Evolutionary conservation across 1,140 invertebrate species (phyloP), one percentile per base, ranked within the genome.

Genomic region (Bradysia coprophila): DNA sequence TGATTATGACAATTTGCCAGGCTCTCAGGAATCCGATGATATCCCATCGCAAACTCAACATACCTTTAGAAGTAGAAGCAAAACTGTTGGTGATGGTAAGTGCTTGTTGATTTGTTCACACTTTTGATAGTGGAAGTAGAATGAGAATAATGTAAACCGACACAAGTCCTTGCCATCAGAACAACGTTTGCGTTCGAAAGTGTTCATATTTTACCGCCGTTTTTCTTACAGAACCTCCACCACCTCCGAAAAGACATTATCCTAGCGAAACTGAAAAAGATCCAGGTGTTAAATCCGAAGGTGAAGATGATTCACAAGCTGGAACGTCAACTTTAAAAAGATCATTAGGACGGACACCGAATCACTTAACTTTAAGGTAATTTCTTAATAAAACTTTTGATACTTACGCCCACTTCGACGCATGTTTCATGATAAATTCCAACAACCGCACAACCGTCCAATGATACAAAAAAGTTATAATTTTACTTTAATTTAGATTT

Each of bases 11-110:
- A 76, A 78, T 56, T 56, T 77, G 37, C 75, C 73, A 8, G 68
- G 69, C 48, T 71, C 69, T 51, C 67, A 68, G 22, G 66, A 62
- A 40, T 56, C 53, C 4, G 61, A 63, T 45, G 63, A 69, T 43
- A 47, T 65, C 46, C 49, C 62, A 0, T 49, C 49, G 43, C 55
- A 51, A 18, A 48, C 42, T 51, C 66, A 43, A 11, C 55, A 51
- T 10, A 68, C 67, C 46, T 91, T 92, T 63, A 73, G 87, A 48
- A 74, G 76, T 43, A 70, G 89, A 45, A 91, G 87, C 64, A 90
- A 88, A 68, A 92, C 88, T 1, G 72, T 92, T 46, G 84, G 84
- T 46, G 87, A 93, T 59, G 80, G 81, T 84, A 56, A 72, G 59
- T 49, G 38, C 10, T 43, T 21, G 5, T 32, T 11, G 38, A 54